Conservation (phyloP, 2,888 invertebrate genomes). For the Leptinotarsa tumamoca region DNA sequence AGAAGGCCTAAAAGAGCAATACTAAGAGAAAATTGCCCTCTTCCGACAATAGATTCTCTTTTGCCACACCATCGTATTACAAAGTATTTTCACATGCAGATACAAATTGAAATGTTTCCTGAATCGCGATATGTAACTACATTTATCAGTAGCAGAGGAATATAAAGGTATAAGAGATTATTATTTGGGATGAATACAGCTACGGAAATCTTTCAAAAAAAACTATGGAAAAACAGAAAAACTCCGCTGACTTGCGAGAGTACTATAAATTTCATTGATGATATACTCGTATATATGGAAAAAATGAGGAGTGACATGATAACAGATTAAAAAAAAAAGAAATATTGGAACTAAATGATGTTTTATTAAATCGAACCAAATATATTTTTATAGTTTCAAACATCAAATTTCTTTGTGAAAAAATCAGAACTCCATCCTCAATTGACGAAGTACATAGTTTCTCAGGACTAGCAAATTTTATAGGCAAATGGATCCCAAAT, state of each 20-base stretch:
- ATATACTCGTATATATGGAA: constrained; percentile 28
- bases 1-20: constrained; percentile 57
- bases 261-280: constrained; percentile 26
- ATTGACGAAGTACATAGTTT: constrained; percentile 51
- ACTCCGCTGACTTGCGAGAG: constrained; percentile 6
- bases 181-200: constrained; percentile 37
- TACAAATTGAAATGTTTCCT: constrained; percentile 37
- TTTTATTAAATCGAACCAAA: constrained; percentile 47
- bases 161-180: constrained; percentile 38
- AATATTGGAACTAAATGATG: constrained; percentile 12
- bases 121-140: constrained; percentile 41
- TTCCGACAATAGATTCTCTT: constrained; percentile 50
- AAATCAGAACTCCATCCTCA: constrained; percentile 11
- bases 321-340: constrained; percentile 6
- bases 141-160: constrained; percentile 39
- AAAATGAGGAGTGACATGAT: constrained; percentile 20
- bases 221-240: constrained; percentile 15
- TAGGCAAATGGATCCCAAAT: constrained; percentile 50
- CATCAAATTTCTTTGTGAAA: constrained; percentile 38
- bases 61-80: constrained; percentile 50
- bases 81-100: constrained; percentile 39
- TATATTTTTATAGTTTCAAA: constrained; percentile 47
- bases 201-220: constrained; percentile 33
- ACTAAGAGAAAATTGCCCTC: constrained; percentile 47
- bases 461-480: constrained; percentile 55